phyloP scores from a whole-genome alignment of 1,140 invertebrate species.

The Ceratosolen fusciceps region DNA sequence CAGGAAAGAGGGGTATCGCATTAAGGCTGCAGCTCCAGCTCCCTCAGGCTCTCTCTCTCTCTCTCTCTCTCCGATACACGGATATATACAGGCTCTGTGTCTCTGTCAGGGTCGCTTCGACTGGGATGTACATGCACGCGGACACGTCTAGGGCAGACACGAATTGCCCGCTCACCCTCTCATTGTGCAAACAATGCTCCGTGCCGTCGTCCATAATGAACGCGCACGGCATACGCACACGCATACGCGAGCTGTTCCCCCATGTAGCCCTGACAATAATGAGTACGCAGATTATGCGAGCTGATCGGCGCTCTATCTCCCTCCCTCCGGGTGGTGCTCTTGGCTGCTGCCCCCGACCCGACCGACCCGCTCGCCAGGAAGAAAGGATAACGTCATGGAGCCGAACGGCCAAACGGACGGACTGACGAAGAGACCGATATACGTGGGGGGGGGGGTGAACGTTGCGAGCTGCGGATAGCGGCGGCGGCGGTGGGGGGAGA shows the following conservation, averaged over 20 bases:
- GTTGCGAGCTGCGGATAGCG: too few relatives aligned
- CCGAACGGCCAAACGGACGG: constrained; percentile 4
- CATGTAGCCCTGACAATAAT: constrained; percentile 68
- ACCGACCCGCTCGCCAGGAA: constrained; percentile 53
- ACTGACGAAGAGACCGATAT: too few relatives aligned
- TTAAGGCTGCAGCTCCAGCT: constrained; percentile 53
- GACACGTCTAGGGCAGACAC: constrained; percentile 45
- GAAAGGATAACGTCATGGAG: constrained; percentile 35
- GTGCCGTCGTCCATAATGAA: constrained; percentile 71
- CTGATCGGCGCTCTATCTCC: constrained; percentile 66
- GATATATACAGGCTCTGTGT: background rate
- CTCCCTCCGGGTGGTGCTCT: too few relatives aligned
- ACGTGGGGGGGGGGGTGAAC: too few relatives aligned
- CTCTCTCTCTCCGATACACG: background rate
- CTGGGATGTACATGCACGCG: constrained; percentile 47
- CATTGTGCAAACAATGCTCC: constrained; percentile 71
- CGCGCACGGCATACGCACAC: constrained; percentile 55
- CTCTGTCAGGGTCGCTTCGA: constrained; percentile 23
- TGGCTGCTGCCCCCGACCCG: too few relatives aligned
- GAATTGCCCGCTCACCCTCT: constrained; percentile 64
- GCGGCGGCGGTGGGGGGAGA: too few relatives aligned
- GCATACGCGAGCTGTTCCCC: constrained; percentile 45
- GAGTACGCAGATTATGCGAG: constrained; percentile 71
- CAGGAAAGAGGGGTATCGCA: constrained; percentile 55
- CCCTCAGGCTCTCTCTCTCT: constrained; percentile 12